Conservation (phyloP, 2,888 invertebrate genomes). For the Sthenelais limicola region DNA sequence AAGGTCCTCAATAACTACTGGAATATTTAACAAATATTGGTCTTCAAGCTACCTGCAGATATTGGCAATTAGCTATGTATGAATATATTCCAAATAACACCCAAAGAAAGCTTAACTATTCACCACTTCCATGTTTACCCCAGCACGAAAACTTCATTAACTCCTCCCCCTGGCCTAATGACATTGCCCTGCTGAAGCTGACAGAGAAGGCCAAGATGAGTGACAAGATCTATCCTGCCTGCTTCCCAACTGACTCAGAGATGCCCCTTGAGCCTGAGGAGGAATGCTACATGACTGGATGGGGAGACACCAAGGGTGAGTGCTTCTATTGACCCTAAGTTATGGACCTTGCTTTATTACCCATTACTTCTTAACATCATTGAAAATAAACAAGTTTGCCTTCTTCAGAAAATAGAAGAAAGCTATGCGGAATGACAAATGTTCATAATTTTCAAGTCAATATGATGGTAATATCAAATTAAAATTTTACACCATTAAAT, state of each 20-base stretch:
- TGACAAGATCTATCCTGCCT: not conserved
- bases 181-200: conserved; percentile 25
- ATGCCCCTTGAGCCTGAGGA: not conserved
- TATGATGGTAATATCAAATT: too few species aligned
- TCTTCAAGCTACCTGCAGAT: too few species aligned
- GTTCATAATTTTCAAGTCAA: too few species aligned
- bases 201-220: not conserved
- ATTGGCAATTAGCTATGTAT: too few species aligned
- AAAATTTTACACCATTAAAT: too few species aligned
- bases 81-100: too few species aligned
- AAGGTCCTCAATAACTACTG: too few species aligned
- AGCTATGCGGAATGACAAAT: too few species aligned
- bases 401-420: too few species aligned
- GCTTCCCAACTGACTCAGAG: conserved; percentile 1
- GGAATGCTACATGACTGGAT: conserved; percentile 22
- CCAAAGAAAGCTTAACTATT: too few species aligned
- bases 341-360: not conserved
- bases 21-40: too few species aligned
- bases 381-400: not conserved
- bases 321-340: not conserved
- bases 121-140: not conserved
- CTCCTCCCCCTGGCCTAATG: conserved; percentile 17
- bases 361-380: not conserved
- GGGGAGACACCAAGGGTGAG: conserved; percentile 32
- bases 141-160: conserved; percentile 25